Percentiles rank a stretch among this genome's conserved stretches.
phyloP scores from a whole-genome alignment of 1,140 invertebrate genomes.

The Rhagoletis pomonella region DNA sequence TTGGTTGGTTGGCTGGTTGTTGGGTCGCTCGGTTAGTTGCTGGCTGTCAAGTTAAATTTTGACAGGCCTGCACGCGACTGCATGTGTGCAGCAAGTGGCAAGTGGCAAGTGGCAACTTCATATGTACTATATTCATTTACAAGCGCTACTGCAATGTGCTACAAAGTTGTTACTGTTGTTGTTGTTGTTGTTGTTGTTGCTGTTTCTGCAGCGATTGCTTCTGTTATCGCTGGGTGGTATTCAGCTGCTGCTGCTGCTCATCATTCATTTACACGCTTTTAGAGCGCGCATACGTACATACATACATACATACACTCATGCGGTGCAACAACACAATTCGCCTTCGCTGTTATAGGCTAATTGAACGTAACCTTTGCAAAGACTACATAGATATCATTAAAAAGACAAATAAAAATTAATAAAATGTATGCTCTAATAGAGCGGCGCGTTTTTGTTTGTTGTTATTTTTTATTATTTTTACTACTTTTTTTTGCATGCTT shows the following conservation, averaged over 20 bases:
- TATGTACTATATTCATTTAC: background rate
- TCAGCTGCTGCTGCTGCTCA: background rate
- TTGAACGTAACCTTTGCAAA: constrained; percentile 54
- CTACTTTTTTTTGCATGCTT: background rate
- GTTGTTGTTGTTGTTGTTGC: background rate
- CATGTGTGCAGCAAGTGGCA: background rate
- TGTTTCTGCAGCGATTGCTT: background rate
- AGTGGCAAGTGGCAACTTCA: constrained; percentile 32
- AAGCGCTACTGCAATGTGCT: constrained; percentile 46
- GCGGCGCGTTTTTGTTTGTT: background rate
- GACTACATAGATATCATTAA: background rate
- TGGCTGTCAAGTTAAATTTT: constrained; percentile 53
- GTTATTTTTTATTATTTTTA: background rate
- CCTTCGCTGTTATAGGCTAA: constrained; percentile 40
- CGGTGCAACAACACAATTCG: constrained; percentile 44
- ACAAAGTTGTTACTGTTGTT: background rate
- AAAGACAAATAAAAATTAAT: background rate
- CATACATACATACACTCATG: background rate
- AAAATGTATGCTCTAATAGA: background rate
- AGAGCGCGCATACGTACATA: background rate
- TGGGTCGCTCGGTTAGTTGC: background rate
- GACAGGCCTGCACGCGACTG: constrained; percentile 52
- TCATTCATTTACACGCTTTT: constrained; percentile 11
- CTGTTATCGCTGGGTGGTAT: constrained; percentile 44
- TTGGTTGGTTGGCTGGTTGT: background rate